Evolutionary conservation across 1,140 invertebrate species (phyloP).

Genomic region (Drosophila nannoptera): DNA sequence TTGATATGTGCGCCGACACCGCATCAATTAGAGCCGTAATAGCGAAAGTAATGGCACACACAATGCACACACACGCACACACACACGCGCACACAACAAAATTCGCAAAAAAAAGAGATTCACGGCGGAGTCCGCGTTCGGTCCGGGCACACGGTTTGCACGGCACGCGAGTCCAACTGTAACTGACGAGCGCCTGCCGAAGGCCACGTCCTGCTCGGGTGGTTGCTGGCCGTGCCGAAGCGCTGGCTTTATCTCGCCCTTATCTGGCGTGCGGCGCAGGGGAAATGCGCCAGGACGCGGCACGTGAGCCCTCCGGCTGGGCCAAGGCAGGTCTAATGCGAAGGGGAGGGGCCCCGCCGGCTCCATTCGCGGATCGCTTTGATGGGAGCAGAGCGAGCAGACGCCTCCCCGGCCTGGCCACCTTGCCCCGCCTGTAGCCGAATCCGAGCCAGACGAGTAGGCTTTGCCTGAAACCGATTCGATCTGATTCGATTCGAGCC

Average conservation of each 20-base stretch:
- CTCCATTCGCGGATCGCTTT: no score
- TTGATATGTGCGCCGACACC: constrained; percentile 37
- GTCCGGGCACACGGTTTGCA: constrained; percentile 25
- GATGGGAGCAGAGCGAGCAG: no score
- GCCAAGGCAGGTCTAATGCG: constrained; percentile 14
- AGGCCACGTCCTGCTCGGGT: constrained; percentile 22
- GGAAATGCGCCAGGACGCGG: constrained; percentile 26
- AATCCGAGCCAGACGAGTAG: no score
- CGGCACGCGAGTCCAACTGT: constrained; percentile 53
- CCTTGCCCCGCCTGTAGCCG: no score
- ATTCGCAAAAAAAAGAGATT: no score
- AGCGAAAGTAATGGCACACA: no score
- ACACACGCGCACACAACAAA: constrained; percentile 16
- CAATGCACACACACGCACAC: neutral
- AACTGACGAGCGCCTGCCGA: constrained; percentile 52
- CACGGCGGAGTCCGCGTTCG: no score
- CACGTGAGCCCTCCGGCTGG: constrained; percentile 36
- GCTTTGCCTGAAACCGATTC: no score
- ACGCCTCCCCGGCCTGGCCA: no score
- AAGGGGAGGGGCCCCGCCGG: no score
- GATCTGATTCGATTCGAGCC: no score
- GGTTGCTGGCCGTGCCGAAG: constrained; percentile 37
- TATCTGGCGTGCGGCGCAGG: constrained; percentile 48
- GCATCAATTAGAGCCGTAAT: constrained; percentile 22
- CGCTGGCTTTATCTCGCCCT: constrained; percentile 64